Conservation (phyloP, 1,140 invertebrate genomes). For the Drosophila lowei region DNA sequence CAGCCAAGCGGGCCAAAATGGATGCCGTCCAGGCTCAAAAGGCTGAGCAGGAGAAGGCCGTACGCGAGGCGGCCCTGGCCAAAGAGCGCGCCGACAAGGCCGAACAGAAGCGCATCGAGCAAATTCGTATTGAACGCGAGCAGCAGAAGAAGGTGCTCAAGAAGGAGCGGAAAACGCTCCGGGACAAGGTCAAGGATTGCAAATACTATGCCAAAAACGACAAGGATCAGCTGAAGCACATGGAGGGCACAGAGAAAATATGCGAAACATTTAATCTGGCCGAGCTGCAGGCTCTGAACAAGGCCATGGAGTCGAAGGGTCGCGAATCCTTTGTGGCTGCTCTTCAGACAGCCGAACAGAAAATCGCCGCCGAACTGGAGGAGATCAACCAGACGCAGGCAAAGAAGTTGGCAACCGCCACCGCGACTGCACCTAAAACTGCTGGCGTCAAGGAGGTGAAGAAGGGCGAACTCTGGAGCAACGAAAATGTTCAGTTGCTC, state of each 20-base stretch:
- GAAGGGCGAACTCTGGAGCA: conserved; percentile 88
- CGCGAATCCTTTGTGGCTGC: conserved; percentile 87
- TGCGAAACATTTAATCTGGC: conserved; percentile 90
- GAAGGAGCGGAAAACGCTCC: conserved; percentile 93
- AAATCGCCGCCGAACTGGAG: conserved; percentile 90
- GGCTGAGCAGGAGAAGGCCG: conserved; percentile 91
- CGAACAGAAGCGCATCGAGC: conserved; percentile 90
- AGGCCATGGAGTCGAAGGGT: conserved; percentile 87
- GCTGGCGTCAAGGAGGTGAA: conserved; percentile 83
- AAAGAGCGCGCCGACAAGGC: conserved; percentile 93
- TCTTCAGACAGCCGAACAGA: conserved; percentile 88
- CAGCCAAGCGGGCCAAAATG: conserved; percentile 94
- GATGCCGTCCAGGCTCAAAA: conserved; percentile 92
- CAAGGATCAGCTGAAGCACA: conserved; percentile 90
- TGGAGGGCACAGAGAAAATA: conserved; percentile 95
- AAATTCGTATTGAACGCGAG: conserved; percentile 93
- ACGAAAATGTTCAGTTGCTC: conserved; percentile 92
- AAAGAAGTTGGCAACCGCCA: conserved; percentile 54
- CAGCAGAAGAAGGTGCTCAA: conserved; percentile 91
- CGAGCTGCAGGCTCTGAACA: conserved; percentile 91
- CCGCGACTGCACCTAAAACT: conserved; percentile 40
- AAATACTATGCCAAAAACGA: conserved; percentile 92
- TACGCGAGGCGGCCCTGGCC: conserved; percentile 89
- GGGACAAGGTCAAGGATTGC: conserved; percentile 93
- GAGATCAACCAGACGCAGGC: conserved; percentile 78